phyloP scores from a whole-genome alignment of 2,797 vertebrate genomes.

The Silurus aristotelis region DNA sequence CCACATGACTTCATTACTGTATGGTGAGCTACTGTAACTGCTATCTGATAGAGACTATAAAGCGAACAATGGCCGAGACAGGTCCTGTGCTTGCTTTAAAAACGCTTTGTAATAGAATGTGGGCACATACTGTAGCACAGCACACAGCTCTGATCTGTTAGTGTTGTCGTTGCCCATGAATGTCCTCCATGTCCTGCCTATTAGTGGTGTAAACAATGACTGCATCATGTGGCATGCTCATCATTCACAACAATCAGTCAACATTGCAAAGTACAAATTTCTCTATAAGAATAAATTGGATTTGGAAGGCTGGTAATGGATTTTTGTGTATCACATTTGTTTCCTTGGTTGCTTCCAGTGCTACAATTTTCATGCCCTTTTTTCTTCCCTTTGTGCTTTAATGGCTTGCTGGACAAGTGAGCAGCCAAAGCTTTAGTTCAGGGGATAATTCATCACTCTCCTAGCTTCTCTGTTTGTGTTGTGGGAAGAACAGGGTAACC shows the following conservation, averaged over 20 bases:
- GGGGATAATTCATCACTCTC: constrained; percentile 12
- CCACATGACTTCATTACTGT: constrained; percentile 94
- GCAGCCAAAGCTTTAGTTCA: constrained; percentile 15
- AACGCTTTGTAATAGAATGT: not conserved
- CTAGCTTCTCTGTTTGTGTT: not conserved
- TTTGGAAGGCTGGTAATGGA: constrained; percentile 29
- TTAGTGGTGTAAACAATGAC: constrained; percentile 12
- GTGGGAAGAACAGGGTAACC: not conserved
- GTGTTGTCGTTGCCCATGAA: not conserved
- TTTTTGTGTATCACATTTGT: constrained; percentile 25
- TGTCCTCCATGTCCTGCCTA: not conserved
- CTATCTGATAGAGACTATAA: not conserved
- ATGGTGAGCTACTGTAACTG: constrained; percentile 78
- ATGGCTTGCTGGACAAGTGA: constrained; percentile 34
- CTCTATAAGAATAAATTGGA: constrained; percentile 12
- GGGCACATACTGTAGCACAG: not conserved
- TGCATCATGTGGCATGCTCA: not conserved
- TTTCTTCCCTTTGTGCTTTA: constrained; percentile 19
- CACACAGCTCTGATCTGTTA: not conserved
- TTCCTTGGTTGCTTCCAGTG: constrained; percentile 5
- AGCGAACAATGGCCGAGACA: no score
- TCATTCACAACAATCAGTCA: constrained; percentile 16
- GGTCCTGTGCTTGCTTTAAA: not conserved
- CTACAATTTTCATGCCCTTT: constrained; percentile 9
- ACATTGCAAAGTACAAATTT: not conserved